Base-by-base conservation (phyloP, 53 echinoderm and acorn worm genomes). In the Paelopatides confundens region DNA sequence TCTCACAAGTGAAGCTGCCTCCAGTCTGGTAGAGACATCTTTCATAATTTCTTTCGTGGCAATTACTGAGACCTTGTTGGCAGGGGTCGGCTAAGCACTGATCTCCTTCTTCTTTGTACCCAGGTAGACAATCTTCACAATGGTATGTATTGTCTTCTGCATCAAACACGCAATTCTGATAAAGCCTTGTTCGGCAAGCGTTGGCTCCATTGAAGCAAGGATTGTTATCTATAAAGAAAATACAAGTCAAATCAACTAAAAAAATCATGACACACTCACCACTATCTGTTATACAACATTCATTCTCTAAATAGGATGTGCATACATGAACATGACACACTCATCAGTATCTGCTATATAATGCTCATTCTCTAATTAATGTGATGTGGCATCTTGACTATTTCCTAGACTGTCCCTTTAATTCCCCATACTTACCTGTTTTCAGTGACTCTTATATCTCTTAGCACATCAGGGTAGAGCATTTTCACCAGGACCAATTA, bases 1-100 rank as follows among this genome's bases (percentile, higher is more conserved):
- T 83, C 21, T 83, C 84, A 27, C 84, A 83, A 15, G 17, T 32
- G 31, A 65, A 83, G 26, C 40, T n/a, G 4, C 84, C 84, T 64
- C 65, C 65, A 1, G 63, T 11, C 65, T 83, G 63, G 43, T 83
- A 83, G 21, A 83, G 63, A 83, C 84, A 83, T 62, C 84, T 63
- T 43, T 83, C 84, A 38, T 27, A 83, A 58, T 83, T 63, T n/a
- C 84, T 62, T 10, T 64, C 23, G n/a, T 35, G 28, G 47, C 84
- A 83, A 38, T 83, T 15, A 23, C 47, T 65, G n/a, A 64, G 40
- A 3, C 65, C 63, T 26, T 23, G 84, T 11, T 83, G 84, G 23
- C 84, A 83, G 17, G 84, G 84, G 65, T 83, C 84, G 13, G 65
- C 84, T 9, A 65, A 35, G 62, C 84, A 83, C 1, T 26, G 39